Conservation (phyloP, 2,797 vertebrate genomes). For the Enteromius afrohamiltoni region DNA sequence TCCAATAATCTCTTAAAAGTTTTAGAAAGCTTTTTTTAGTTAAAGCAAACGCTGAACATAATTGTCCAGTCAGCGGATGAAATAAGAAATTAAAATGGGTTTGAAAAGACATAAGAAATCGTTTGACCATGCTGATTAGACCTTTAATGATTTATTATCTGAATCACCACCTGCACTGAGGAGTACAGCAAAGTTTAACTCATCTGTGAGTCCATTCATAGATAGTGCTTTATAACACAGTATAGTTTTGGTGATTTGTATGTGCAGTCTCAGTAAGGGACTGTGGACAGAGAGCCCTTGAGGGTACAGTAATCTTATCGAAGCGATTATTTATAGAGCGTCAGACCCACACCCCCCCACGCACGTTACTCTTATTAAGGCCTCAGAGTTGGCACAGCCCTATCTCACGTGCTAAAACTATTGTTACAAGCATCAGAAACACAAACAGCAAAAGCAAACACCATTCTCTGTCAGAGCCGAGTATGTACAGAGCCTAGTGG, state of each 20-base stretch:
- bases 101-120: not conserved
- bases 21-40: not conserved
- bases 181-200: not conserved
- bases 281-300: not conserved
- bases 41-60: not conserved
- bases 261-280: not conserved
- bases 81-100: not conserved
- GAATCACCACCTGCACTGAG: constrained; percentile 7
- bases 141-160: not conserved
- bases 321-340: constrained; percentile 22
- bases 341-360: constrained; percentile 11
- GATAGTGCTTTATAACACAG: not conserved
- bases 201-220: not conserved
- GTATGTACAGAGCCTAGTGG: not conserved
- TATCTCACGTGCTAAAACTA: not conserved
- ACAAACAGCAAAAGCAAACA: not conserved
- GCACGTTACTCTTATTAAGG: not conserved
- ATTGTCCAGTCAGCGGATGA: not conserved
- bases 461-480: not conserved
- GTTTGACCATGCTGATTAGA: too few species aligned
- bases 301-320: constrained; percentile 43
- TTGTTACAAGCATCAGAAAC: not conserved
- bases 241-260: constrained; percentile 2
- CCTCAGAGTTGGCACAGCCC: not conserved
- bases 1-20: not conserved